phyloP scores from a whole-genome alignment of 2,797 vertebrate species.

The Tadarida brasiliensis region DNA sequence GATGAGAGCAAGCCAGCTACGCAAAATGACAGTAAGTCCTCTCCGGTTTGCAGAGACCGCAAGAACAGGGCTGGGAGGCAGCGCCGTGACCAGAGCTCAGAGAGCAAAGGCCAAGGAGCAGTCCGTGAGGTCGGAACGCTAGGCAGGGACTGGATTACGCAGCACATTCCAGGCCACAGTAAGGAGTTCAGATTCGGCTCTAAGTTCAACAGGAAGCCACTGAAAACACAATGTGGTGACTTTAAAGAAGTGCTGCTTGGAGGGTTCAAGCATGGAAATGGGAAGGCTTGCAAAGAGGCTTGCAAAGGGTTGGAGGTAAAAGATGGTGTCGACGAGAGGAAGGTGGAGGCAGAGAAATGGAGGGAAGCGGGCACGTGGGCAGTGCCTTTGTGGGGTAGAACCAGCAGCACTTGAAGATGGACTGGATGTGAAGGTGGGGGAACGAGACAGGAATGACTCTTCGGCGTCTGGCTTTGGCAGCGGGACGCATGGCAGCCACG shows the following conservation, averaged over 20 bases:
- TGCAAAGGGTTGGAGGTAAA: background rate
- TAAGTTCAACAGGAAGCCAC: background rate
- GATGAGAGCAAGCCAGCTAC: background rate
- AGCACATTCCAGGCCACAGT: background rate
- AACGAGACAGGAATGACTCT: background rate
- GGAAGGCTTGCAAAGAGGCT: background rate
- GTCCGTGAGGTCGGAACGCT: rapidly evolving
- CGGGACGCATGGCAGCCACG: background rate
- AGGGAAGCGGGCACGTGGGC: background rate
- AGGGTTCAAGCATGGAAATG: background rate
- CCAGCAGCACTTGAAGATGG: background rate
- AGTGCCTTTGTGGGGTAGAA: background rate
- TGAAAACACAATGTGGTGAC: background rate
- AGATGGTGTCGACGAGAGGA: background rate
- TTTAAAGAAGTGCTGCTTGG: background rate
- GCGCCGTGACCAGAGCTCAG: background rate
- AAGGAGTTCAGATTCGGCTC: background rate
- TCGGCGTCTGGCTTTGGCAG: background rate
- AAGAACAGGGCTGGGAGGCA: background rate
- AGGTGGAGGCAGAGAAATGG: background rate
- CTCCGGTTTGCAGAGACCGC: background rate
- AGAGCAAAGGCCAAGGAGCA: background rate
- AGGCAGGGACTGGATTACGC: background rate
- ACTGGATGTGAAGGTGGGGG: background rate
- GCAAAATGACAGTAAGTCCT: background rate